phyloP scores from a whole-genome alignment of 2,113 vertebrate species.

The Pluvianellus socialis region DNA sequence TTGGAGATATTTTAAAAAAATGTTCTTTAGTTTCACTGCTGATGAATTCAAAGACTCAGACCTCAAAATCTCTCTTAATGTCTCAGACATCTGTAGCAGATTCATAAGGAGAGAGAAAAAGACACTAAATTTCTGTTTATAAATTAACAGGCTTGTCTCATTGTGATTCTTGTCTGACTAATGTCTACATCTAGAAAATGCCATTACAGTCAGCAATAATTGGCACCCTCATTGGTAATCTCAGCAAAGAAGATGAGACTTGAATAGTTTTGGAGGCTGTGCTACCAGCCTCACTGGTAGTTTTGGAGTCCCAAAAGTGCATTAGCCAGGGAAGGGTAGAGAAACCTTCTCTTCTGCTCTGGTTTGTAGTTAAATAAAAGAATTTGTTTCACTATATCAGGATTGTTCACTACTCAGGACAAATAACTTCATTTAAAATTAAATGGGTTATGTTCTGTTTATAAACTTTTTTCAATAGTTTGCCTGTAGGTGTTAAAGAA shows the following conservation, averaged over 20 bases:
- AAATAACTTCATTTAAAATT: not conserved
- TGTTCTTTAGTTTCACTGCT: not conserved
- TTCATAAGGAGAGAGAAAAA: not conserved
- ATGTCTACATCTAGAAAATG: not conserved
- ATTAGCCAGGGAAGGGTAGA: not conserved
- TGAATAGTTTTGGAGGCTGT: not conserved
- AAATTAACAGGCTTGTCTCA: not conserved
- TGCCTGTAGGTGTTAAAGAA: fast-evolving
- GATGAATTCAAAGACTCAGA: not conserved
- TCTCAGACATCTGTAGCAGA: not conserved
- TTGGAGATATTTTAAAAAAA: not conserved
- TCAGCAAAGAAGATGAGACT: not conserved
- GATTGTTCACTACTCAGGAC: not conserved
- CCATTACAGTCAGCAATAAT: not conserved
- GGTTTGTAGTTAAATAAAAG: not conserved
- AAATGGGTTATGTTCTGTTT: not conserved
- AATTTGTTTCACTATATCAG: not conserved
- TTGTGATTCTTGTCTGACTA: not conserved
- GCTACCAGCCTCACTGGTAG: not conserved
- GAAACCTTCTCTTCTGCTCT: not conserved
- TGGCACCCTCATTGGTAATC: not conserved
- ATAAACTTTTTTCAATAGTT: not conserved
- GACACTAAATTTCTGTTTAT: not conserved
- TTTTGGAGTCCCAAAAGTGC: not conserved
- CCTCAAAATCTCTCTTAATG: not conserved